A percentile compares a stretch with the other conserved stretches of the same genome.
Conservation (phyloP, 2,797 vertebrate species). For the Etheostoma perlongum region DNA sequence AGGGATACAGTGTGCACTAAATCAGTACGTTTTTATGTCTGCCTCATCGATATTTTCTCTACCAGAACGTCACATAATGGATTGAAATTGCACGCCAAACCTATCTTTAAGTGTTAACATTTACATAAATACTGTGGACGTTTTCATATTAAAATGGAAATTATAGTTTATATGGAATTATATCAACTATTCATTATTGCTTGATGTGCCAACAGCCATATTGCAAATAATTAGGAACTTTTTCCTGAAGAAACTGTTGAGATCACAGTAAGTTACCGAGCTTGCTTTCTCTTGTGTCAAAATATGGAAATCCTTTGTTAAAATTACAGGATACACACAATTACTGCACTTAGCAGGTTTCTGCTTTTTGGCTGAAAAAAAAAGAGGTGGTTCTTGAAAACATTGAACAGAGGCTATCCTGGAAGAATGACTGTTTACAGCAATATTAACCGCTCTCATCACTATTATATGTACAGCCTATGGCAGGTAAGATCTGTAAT, state of each 20-base stretch:
- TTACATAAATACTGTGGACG: too few relatives aligned
- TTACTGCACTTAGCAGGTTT: not conserved
- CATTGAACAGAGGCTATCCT: not conserved
- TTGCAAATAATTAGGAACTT: too few relatives aligned
- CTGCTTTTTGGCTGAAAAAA: not conserved
- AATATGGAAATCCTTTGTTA: not conserved
- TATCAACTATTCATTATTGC: not conserved
- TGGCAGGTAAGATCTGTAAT: not conserved
- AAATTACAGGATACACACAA: not conserved
- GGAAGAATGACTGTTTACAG: not conserved
- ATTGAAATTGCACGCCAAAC: not conserved
- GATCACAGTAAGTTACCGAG: not conserved
- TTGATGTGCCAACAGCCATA: not conserved
- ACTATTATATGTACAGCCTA: not conserved
- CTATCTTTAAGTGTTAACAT: not conserved
- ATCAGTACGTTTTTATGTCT: not conserved
- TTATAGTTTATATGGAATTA: too few relatives aligned
- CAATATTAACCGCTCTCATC: conserved; percentile 1
- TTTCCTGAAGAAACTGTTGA: not conserved
- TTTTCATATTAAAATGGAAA: not conserved
- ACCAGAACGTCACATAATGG: not conserved
- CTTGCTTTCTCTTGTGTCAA: not conserved
- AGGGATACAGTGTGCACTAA: not conserved
- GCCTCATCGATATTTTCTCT: not conserved
- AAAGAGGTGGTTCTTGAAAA: not conserved